Conservation (phyloP, 2,888 invertebrate species). For the Tenthredo amoena region DNA sequence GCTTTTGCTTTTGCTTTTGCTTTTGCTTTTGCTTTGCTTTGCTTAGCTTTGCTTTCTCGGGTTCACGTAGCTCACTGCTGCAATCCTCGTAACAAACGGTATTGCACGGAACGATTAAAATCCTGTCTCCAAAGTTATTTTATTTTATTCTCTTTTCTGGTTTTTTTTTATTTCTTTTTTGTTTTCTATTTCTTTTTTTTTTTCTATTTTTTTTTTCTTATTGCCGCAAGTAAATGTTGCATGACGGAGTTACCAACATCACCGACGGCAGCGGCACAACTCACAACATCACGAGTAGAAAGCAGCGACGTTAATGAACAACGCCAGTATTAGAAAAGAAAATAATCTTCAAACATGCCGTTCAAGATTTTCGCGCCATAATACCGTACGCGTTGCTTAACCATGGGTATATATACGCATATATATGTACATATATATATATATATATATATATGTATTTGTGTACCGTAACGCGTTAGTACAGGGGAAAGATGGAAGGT, state of each 20-base stretch:
- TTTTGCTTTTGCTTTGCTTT: too few relatives aligned
- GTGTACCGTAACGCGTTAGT: neutral
- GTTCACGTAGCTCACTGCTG: neutral
- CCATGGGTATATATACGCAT: neutral
- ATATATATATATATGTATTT: neutral
- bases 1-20: too few relatives aligned
- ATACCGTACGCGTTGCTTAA: neutral
- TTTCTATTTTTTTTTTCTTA: neutral
- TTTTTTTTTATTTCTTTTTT: neutral
- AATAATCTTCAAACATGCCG: neutral
- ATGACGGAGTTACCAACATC: neutral
- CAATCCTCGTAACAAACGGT: neutral
- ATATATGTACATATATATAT: too few relatives aligned
- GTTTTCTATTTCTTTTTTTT: neutral
- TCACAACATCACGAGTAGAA: neutral
- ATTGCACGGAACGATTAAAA: neutral
- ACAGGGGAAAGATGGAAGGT: conserved; percentile 66
- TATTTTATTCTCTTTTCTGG: neutral
- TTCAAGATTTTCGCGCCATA: neutral
- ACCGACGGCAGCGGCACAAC: neutral
- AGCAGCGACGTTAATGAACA: neutral
- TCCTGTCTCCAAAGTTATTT: neutral
- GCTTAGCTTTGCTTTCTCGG: too few relatives aligned
- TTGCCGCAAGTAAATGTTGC: neutral
- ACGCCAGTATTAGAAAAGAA: neutral